Conservation (phyloP, 2,888 invertebrate genomes). For the Acheta domesticus region DNA sequence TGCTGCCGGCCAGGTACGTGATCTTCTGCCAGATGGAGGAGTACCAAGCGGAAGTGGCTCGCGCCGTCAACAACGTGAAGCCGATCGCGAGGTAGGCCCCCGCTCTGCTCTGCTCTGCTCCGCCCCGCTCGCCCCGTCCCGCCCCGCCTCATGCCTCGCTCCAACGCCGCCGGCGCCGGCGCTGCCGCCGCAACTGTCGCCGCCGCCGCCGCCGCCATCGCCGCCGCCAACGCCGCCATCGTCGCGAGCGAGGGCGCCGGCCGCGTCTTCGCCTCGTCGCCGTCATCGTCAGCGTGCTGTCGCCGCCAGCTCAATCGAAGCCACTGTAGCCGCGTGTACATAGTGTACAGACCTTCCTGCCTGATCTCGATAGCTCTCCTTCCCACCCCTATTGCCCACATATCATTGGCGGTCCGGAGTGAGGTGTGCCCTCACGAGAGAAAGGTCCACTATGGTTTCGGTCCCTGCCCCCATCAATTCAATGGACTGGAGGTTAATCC, state of each 20-base stretch:
- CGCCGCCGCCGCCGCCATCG: neutral
- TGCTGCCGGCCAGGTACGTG: constrained; percentile 90
- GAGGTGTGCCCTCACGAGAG: no score
- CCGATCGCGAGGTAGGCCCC: constrained; percentile 38
- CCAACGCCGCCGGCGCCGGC: neutral
- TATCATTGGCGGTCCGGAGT: neutral
- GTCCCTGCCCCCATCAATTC: no score
- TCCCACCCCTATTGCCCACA: neutral
- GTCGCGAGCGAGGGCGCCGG: neutral
- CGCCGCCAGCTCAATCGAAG: neutral
- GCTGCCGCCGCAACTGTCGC: neutral
- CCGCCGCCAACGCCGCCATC: neutral
- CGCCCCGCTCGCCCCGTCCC: neutral
- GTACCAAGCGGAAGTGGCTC: constrained; percentile 73
- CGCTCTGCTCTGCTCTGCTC: neutral
- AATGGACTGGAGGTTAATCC: no score
- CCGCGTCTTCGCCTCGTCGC: neutral
- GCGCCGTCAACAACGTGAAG: constrained; percentile 48
- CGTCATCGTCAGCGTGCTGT: neutral
- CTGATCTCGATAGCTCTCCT: no score
- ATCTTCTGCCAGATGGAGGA: constrained; percentile 83
- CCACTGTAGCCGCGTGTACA: neutral
- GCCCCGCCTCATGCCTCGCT: neutral
- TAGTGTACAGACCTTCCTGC: neutral
- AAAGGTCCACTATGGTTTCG: no score